Evolutionary conservation across 2,113 vertebrate genomes (phyloP).

Genomic region (Myanophis thanlyinensis): DNA sequence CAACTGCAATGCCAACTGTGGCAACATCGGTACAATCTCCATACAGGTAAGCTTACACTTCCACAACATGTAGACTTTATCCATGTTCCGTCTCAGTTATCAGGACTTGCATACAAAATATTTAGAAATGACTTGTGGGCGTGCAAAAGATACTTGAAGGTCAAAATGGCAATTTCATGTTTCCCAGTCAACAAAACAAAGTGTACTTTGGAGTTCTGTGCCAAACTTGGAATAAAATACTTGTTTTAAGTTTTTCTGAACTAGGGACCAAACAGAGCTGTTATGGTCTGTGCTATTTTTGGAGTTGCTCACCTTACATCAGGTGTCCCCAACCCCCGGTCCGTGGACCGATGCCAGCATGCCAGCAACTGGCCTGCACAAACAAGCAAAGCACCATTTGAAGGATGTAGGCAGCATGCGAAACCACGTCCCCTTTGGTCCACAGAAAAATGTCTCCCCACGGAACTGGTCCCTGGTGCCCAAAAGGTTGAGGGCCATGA

Average conservation of each 20-base stretch:
- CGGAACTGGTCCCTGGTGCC: too few species aligned
- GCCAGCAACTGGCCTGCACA: too few species aligned
- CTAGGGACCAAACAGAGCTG: background rate
- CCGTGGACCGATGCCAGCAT: too few species aligned
- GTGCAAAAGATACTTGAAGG: background rate
- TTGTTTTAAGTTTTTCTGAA: background rate
- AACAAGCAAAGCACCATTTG: too few species aligned
- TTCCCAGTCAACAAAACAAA: background rate
- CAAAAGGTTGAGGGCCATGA: background rate
- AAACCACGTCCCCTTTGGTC: too few species aligned
- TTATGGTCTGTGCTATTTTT: background rate
- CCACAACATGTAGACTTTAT: background rate
- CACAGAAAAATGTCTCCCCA: too few species aligned
- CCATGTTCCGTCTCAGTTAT: background rate
- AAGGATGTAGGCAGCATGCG: too few species aligned
- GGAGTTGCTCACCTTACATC: background rate
- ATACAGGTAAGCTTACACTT: conserved; percentile 80
- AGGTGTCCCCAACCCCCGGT: too few species aligned
- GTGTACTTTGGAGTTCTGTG: background rate
- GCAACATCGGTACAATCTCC: conserved; percentile 98
- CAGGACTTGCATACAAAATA: background rate
- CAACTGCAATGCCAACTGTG: conserved; percentile 97
- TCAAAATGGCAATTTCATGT: background rate
- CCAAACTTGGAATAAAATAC: background rate
- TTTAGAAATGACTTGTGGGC: background rate